Conservation (phyloP, 2,797 vertebrate genomes). For the Tolypeutes matacus region DNA sequence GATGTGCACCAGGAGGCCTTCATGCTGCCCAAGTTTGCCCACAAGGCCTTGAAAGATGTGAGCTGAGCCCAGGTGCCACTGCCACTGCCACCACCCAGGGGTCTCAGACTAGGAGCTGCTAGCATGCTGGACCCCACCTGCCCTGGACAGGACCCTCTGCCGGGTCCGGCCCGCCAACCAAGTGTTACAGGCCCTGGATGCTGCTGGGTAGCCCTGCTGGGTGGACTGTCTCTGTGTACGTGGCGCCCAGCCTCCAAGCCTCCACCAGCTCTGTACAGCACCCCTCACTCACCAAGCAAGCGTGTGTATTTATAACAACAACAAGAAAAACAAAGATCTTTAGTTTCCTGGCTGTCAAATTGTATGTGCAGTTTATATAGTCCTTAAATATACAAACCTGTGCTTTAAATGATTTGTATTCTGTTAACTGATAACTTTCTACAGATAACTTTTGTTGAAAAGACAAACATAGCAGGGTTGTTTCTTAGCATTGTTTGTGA, state of each 20-base stretch:
- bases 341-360: neutral
- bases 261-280: neutral
- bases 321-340: neutral
- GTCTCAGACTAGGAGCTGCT: neutral
- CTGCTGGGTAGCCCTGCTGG: neutral
- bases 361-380: neutral
- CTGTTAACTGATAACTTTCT: neutral
- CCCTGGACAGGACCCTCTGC: conserved; percentile 80
- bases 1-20: conserved; percentile 94
- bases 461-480: neutral
- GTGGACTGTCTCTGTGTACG: neutral
- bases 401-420: neutral
- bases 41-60: conserved; percentile 93
- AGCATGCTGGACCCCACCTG: neutral
- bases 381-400: neutral
- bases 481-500: neutral
- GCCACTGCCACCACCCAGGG: conserved; percentile 69
- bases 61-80: conserved; percentile 86
- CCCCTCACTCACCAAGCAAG: no score
- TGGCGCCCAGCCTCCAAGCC: neutral
- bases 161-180: conserved; percentile 78
- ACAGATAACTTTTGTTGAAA: neutral
- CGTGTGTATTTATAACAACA: no score
- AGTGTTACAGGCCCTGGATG: conserved; percentile 77
- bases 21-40: conserved; percentile 95